These are phyloP conservation scores for Microcebus lehilahytsara DNA, from an alignment of 2,113 vertebrate species.

Conservation along the genomic window DNA sequence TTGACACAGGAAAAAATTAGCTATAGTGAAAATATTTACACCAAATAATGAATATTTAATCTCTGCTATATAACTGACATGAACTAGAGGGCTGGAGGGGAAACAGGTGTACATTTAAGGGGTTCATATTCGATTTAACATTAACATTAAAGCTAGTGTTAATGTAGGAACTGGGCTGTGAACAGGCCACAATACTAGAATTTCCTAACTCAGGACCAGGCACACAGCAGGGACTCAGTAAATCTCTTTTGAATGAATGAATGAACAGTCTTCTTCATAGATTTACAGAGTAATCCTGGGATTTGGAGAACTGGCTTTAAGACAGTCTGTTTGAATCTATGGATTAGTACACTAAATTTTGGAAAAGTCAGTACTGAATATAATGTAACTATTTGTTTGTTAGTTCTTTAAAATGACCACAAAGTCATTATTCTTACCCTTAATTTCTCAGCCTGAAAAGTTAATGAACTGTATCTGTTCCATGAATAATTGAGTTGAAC, in stretches of 20 bases:
- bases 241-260: not conserved
- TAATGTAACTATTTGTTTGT: not conserved
- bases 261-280: not conserved
- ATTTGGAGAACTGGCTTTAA: slow-evolving; percentile 38
- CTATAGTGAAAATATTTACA: slow-evolving; percentile 29
- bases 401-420: slow-evolving; percentile 55
- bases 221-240: not conserved
- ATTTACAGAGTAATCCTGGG: not conserved
- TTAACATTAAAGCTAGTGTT: slow-evolving; percentile 2
- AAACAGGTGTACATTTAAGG: not conserved
- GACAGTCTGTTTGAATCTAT: slow-evolving; percentile 31
- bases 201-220: not conserved
- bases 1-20: slow-evolving; percentile 9
- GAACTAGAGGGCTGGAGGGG: not conserved
- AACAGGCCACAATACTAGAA: not conserved
- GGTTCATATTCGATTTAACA: not conserved
- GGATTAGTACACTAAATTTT: slow-evolving; percentile 21
- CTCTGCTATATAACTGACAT: not conserved
- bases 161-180: not conserved
- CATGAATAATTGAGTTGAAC: slow-evolving; percentile 56
- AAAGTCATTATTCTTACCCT: slow-evolving; percentile 39
- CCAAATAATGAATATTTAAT: slow-evolving; percentile 38
- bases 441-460: slow-evolving; percentile 53
- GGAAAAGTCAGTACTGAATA: not conserved
- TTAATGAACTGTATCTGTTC: slow-evolving; percentile 56